Evolutionary conservation across 2,113 vertebrate genomes (phyloP).

Genomic region (Corvus cornix): DNA sequence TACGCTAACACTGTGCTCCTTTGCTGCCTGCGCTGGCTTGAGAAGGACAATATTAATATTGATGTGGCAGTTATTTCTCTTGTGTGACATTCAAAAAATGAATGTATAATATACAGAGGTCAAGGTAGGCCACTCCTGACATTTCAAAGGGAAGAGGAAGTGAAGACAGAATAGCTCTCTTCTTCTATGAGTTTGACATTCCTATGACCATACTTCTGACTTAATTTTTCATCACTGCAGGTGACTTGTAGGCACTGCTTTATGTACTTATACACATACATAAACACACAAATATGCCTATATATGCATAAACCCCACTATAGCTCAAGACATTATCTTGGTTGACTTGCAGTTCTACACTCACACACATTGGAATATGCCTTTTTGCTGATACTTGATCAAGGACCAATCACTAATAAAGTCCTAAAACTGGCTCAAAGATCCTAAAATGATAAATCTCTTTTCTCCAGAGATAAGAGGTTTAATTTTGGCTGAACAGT

Average conservation of each 20-base stretch:
- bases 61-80: conserved; percentile 2
- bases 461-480: neutral
- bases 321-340: neutral
- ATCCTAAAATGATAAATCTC: neutral
- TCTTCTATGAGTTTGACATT: neutral
- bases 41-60: neutral
- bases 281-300: neutral
- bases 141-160: neutral
- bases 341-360: neutral
- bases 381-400: neutral
- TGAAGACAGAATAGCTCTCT: neutral
- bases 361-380: neutral
- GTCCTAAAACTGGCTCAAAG: neutral
- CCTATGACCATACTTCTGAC: neutral
- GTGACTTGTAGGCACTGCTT: neutral
- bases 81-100: conserved; percentile 1
- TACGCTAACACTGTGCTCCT: neutral
- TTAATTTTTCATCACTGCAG: neutral
- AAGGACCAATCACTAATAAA: neutral
- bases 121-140: neutral
- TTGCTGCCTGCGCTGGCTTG: neutral
- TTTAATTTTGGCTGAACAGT: conserved; percentile 29
- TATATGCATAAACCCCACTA: neutral
- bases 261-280: neutral
- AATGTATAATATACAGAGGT: neutral